Percentiles rank a stretch among this genome's conserved stretches.
These are phyloP conservation scores for Ceratosolen solmsi DNA, from an alignment of 1,140 invertebrate genomes.

Conservation along the genomic window DNA sequence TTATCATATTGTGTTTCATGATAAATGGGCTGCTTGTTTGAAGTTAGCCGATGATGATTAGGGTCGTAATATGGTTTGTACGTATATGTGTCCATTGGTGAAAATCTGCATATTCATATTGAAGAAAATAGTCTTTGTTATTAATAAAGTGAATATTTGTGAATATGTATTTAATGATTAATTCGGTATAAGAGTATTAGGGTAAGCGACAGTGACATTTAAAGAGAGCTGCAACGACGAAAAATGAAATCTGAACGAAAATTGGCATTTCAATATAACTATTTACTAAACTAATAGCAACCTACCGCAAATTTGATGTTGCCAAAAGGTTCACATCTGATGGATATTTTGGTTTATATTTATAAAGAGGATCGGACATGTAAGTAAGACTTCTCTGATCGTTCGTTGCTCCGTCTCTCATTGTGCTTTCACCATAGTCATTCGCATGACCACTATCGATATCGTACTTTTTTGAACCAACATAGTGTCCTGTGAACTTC, in stretches of 20 bases:
- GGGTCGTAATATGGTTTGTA: conserved; percentile 64
- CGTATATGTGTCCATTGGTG: conserved; percentile 63
- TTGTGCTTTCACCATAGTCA: conserved; percentile 56
- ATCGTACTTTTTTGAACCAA: conserved; percentile 68
- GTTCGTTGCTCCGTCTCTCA: conserved; percentile 57
- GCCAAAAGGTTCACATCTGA: conserved; percentile 75
- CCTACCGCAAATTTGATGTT: conserved; percentile 67
- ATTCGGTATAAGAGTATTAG: too few species aligned
- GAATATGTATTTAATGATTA: too few species aligned
- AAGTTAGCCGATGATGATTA: conserved; percentile 56
- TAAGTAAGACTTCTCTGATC: conserved; percentile 54
- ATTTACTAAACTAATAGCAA: too few species aligned
- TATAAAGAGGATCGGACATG: conserved; percentile 70
- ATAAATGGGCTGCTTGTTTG: conserved; percentile 50
- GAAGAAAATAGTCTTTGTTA: too few species aligned
- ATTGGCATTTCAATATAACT: too few species aligned
- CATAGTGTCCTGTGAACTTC: conserved; percentile 68
- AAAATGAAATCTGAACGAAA: too few species aligned
- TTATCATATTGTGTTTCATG: conserved; percentile 55
- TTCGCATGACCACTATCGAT: conserved; percentile 56
- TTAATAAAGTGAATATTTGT: too few species aligned
- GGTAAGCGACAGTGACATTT: too few species aligned
- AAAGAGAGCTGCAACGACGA: too few species aligned
- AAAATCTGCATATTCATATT: conserved; percentile 58
- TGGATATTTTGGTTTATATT: conserved; percentile 74